These are phyloP conservation scores for Scaptomyza parva DNA, from an alignment of 2,888 invertebrate species.

Conservation along the genomic window DNA sequence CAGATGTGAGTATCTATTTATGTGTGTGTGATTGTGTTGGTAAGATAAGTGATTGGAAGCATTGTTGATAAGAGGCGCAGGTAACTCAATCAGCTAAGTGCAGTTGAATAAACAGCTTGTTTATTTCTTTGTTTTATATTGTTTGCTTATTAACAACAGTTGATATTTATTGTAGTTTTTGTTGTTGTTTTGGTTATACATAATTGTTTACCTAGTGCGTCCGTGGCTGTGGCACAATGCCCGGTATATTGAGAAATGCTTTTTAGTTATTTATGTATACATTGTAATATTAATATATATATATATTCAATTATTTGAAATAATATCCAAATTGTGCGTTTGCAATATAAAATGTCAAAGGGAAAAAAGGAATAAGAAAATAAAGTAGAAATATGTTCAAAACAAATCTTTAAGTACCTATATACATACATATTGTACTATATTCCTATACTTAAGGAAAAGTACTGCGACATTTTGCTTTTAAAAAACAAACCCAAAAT, in stretches of 20 bases:
- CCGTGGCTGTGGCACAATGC: conserved; percentile 82
- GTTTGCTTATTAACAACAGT: background rate
- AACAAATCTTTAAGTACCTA: conserved; percentile 36
- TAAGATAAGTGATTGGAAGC: conserved; percentile 26
- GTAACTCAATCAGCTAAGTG: conserved; percentile 51
- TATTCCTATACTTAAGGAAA: conserved; percentile 5
- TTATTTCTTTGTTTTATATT: conserved; percentile 12
- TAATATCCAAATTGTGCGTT: conserved; percentile 43
- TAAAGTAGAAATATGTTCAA: conserved; percentile 49
- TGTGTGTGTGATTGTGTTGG: too few species aligned
- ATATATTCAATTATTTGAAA: conserved; percentile 28
- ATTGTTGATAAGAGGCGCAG: conserved; percentile 30
- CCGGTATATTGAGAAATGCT: conserved; percentile 83
- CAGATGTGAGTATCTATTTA: background rate
- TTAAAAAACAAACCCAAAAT: background rate
- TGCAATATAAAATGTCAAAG: conserved; percentile 31
- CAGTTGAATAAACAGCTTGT: conserved; percentile 44
- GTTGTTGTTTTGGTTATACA: conserved; percentile 21
- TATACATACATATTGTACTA: conserved; percentile 9
- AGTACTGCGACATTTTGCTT: background rate
- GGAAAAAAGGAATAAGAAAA: conserved; percentile 48
- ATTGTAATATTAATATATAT: conserved; percentile 31
- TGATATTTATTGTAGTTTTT: conserved; percentile 15
- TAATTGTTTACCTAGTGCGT: conserved; percentile 81
- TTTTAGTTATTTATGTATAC: conserved; percentile 49